Base-by-base conservation (phyloP, 2,797 vertebrate species). In the Erethizon dorsatum region DNA sequence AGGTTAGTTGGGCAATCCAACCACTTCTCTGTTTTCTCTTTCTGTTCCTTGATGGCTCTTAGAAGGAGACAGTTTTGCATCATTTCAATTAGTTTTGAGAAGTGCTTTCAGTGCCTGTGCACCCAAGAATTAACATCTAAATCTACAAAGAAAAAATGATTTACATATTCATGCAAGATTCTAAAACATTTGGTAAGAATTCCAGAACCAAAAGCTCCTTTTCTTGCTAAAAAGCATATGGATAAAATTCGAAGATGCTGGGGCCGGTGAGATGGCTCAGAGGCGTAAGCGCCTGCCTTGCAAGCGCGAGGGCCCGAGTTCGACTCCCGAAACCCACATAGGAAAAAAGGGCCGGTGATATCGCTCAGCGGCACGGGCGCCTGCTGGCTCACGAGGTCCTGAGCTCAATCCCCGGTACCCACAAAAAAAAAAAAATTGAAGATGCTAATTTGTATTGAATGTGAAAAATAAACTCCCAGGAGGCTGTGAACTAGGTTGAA, bases 181-280 rank as follows among this genome's bases (percentile, higher is more conserved):
- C 50, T 73, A 96, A 82, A 92, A 94, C 56, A 94, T 97, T 97
- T 97, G 82, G 89, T 90, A 89, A 79, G 65, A 91, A 94, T 97
- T 95, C 22, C 8, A 84, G 71, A 89, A 94, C 37, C 94, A 95
- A 95, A 96, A 95, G 7, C 61, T 86, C 41, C 52, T 94, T 67
- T 84, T 97, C 84, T 91, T 93, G 59, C 56, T 90, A 67, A 82
- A 96, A 97, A 65, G 41, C 71, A 97, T 88, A 96, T 91, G 94
- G 91, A 83, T 78, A 93, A 94, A 94, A 97, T 94, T 95, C 84
- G 67, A 97, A 95, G 86, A 92, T 91, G 63, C 45, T 97, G 37
- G 37, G 37, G 37, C 37, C 37, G 37, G 37, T 41, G 37, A 41
- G 37, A 41, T 41, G 37, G 37, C 37, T 41, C 37, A 41, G 37